phyloP scores from a whole-genome alignment of 2,888 invertebrate species.

The Frankliniella intonsa region DNA sequence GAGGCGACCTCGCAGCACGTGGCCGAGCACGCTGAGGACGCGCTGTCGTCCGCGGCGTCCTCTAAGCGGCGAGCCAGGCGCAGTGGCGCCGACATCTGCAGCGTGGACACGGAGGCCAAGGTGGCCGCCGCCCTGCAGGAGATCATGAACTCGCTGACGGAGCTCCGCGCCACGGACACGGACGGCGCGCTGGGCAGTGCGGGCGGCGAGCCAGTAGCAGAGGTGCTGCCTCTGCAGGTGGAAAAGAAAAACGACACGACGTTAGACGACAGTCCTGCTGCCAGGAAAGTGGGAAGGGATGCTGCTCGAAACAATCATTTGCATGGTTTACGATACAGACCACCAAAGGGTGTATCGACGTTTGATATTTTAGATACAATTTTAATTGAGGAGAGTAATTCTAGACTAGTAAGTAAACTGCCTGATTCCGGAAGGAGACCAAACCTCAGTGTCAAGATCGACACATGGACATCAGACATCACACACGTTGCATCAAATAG shows the following conservation, averaged over 20 bases:
- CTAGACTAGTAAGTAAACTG: too few relatives aligned
- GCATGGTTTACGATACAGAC: not conserved
- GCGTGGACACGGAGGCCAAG: not conserved
- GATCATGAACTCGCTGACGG: not conserved
- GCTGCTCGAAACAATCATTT: not conserved
- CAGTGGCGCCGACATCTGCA: not conserved
- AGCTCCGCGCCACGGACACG: not conserved
- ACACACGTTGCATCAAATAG: not conserved
- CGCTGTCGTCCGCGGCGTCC: not conserved
- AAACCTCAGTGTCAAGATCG: not conserved
- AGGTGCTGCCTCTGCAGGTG: too few relatives aligned
- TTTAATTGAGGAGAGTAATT: too few relatives aligned
- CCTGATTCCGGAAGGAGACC: too few relatives aligned
- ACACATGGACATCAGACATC: not conserved
- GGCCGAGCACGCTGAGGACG: not conserved
- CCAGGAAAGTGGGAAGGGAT: too few relatives aligned
- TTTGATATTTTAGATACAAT: not conserved
- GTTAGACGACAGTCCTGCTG: too few relatives aligned
- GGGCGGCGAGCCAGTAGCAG: not conserved
- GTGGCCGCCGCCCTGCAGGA: not conserved
- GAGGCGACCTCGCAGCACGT: not conserved
- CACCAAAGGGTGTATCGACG: not conserved
- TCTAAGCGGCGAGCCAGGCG: not conserved
- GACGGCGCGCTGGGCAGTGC: not conserved
- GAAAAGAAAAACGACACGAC: too few relatives aligned